Percentiles rank a stretch among this genome's conserved stretches.
Conservation (phyloP, 2,888 invertebrate genomes). For the Sminthurinus aureus region DNA sequence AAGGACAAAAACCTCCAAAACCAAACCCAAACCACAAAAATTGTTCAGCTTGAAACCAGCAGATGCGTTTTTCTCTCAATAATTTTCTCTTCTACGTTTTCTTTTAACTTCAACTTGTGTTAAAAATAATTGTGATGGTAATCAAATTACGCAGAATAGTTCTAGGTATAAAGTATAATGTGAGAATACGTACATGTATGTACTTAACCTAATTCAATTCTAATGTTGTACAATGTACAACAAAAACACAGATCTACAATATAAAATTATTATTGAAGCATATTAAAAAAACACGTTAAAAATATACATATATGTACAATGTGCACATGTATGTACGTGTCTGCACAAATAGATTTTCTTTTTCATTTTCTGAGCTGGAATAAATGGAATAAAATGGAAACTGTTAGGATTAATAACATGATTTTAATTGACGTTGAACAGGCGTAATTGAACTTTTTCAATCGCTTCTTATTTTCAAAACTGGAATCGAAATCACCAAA, state of each 20-base stretch:
- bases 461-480: background rate
- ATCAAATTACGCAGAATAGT: background rate
- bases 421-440: slow-evolving; percentile 7
- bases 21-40: slow-evolving; percentile 9
- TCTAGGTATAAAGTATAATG: too few relatives aligned
- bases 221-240: background rate
- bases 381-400: background rate
- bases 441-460: background rate
- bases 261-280: too few relatives aligned
- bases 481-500: too few relatives aligned
- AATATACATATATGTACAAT: too few relatives aligned
- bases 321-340: too few relatives aligned
- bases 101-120: background rate
- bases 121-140: background rate
- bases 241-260: background rate
- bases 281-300: too few relatives aligned
- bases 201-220: background rate
- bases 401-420: slow-evolving; percentile 7
- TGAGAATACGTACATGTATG: too few relatives aligned
- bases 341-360: background rate
- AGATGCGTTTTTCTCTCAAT: background rate
- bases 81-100: background rate
- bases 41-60: background rate
- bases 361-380: background rate
- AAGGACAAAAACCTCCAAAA: background rate